phyloP scores from a whole-genome alignment of 2,888 invertebrate species.

The Marronus borbonicus region DNA sequence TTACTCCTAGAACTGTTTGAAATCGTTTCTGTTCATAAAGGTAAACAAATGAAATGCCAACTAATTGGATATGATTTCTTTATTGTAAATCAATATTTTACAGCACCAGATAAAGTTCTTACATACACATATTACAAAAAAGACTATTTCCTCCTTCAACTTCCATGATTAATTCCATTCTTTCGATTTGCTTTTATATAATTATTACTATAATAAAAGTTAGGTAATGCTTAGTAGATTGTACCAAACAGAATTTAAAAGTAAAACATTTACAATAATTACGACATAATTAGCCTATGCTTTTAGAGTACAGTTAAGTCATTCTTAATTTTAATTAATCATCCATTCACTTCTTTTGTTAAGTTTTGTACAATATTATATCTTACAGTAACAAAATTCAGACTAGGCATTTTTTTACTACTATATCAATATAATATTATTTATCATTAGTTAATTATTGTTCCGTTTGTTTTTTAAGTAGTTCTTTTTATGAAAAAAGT shows the following conservation, averaged over 20 bases:
- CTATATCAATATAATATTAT: constrained; percentile 13
- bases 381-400: constrained; percentile 43
- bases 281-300: neutral
- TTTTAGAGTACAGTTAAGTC: neutral
- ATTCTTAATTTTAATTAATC: constrained; percentile 9
- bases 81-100: constrained; percentile 36
- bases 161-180: neutral
- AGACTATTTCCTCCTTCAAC: neutral
- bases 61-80: constrained; percentile 41
- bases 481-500: constrained; percentile 14
- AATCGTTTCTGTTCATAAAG: neutral
- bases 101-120: constrained; percentile 43
- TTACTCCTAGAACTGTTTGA: no score
- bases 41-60: neutral
- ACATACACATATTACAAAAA: constrained; percentile 34
- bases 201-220: constrained; percentile 9
- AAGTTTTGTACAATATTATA: constrained; percentile 42
- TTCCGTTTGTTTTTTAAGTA: neutral
- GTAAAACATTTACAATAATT: constrained; percentile 20
- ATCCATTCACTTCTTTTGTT: constrained; percentile 2
- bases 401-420: constrained; percentile 42
- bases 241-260: constrained; percentile 32
- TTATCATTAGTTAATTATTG: neutral
- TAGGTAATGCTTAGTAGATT: constrained; percentile 23
- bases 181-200: constrained; percentile 5